Evolutionary conservation across 1,140 invertebrate genomes (phyloP), one percentile per base, ranked within the genome.

Genomic region (Coenobita brevimanus): DNA sequence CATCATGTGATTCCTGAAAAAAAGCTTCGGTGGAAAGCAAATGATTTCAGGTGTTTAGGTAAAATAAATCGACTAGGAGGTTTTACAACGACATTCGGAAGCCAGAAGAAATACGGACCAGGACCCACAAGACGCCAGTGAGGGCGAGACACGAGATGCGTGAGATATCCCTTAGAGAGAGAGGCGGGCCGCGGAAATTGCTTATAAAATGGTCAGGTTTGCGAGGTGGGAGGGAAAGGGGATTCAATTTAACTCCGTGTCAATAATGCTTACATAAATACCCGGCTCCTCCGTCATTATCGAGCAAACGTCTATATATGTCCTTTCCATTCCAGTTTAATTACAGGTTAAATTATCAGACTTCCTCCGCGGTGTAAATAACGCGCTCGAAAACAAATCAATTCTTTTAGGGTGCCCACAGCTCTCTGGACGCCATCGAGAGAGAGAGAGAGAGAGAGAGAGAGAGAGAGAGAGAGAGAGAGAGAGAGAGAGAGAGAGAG

Each of bases 251-350:
- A 80, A 87, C 62, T 87, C 76, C 50, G 76, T 87, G 85, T 87
- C 85, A 87, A 87, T 87, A 87, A 80, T 81, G 78, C 85, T 80
- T 87, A 87, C 85, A 81, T 87, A 87, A 87, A 87, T 87, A 87
- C 78, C 85, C 76, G 27, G 2, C 85, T 87, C 85, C 67, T 87
- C 27, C 62, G 85, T 87, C 85, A 87, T 81, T 87, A 87, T 87
- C 80, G 85, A 87, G 76, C 85, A 80, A 87, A 87, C 27, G 85
- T 87, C 85, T 87, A 87, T 87, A 87, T 30, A 87, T 87, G 85
- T 87, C 85, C 67, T 80, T 71, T 87, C 76, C 85, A 87, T 87
- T 87, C 50, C 85, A 80, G 60, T 87, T 87, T 87, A 81, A 87
- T 87, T 87, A 87, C 64, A 73, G 67, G 54, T 87, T 87, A 81